A percentile compares a stretch with the other conserved stretches of the same genome.
Evolutionary conservation across 2,888 invertebrate species (phyloP).

Genomic region (Phortica magna): DNA sequence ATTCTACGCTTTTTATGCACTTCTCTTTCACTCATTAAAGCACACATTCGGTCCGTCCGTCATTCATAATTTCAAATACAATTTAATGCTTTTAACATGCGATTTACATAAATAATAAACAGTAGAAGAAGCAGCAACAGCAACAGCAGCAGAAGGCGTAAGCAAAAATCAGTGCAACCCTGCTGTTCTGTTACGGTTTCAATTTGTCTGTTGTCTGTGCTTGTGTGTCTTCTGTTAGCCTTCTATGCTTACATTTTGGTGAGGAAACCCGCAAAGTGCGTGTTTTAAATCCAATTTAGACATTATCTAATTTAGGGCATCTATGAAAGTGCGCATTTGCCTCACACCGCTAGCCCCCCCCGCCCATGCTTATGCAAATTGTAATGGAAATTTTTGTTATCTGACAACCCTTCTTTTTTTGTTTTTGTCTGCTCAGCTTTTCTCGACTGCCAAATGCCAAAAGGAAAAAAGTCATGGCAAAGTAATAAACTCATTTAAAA

Average conservation of each 20-base stretch:
- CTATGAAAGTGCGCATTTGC: conserved; percentile 45
- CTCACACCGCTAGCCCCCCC: conserved; percentile 37
- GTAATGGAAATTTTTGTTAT: conserved; percentile 68
- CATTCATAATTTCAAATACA: conserved; percentile 13
- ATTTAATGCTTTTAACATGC: conserved; percentile 25
- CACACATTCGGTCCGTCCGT: neutral
- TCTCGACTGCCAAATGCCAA: conserved; percentile 59
- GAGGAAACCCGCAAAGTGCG: conserved; percentile 74
- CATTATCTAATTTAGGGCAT: conserved; percentile 77
- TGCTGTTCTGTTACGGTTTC: neutral
- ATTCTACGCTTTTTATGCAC: neutral
- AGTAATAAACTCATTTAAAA: conserved; percentile 74
- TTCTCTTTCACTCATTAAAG: neutral
- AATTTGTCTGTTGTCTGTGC: neutral
- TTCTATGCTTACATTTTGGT: conserved; percentile 5
- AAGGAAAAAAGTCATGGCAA: conserved; percentile 51
- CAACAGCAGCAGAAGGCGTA: neutral
- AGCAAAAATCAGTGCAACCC: conserved; percentile 14
- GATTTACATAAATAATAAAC: conserved; percentile 16
- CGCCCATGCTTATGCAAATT: conserved; percentile 63
- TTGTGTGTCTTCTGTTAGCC: neutral
- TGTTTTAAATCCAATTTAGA: conserved; percentile 77
- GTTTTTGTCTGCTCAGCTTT: neutral
- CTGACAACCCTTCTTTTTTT: conserved; percentile 60
- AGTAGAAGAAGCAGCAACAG: neutral